A percentile compares a stretch with the other conserved stretches of the same genome.
phyloP scores from a whole-genome alignment of 2,888 invertebrate genomes.

The Exephanes ischioxanthus region DNA sequence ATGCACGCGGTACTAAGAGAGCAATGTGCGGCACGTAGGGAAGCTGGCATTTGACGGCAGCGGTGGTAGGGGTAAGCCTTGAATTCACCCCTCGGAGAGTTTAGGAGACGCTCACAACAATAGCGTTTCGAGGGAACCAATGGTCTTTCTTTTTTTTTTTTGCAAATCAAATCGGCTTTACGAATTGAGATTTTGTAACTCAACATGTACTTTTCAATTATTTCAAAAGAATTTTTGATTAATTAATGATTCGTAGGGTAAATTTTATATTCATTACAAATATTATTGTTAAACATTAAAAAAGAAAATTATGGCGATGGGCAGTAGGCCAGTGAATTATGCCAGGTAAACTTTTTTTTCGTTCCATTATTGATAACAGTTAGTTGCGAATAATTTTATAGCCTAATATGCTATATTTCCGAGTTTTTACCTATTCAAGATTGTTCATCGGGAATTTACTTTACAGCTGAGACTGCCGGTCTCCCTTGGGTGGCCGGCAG shows the following conservation, averaged over 20 bases:
- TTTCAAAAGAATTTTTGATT: no score
- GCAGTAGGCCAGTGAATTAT: no score
- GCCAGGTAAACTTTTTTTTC: background rate
- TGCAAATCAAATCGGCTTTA: background rate
- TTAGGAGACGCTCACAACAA: background rate
- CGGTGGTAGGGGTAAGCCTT: background rate
- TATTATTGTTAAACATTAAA: no score
- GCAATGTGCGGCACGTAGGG: conserved; percentile 12
- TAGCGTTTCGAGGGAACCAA: background rate
- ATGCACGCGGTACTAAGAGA: conserved; percentile 10
- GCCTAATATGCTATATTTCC: background rate
- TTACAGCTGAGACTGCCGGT: background rate
- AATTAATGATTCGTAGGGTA: no score
- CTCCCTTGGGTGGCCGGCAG: background rate
- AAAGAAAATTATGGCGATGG: no score
- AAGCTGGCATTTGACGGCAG: background rate
- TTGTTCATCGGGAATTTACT: background rate
- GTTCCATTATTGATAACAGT: background rate
- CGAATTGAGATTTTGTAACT: no score
- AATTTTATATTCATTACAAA: no score
- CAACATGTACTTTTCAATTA: no score
- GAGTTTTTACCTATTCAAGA: background rate
- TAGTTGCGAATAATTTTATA: background rate
- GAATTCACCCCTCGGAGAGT: background rate
- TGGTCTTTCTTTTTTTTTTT: background rate